Conservation (phyloP, 1,140 invertebrate species). For the Caenorhabditis remanei region DNA sequence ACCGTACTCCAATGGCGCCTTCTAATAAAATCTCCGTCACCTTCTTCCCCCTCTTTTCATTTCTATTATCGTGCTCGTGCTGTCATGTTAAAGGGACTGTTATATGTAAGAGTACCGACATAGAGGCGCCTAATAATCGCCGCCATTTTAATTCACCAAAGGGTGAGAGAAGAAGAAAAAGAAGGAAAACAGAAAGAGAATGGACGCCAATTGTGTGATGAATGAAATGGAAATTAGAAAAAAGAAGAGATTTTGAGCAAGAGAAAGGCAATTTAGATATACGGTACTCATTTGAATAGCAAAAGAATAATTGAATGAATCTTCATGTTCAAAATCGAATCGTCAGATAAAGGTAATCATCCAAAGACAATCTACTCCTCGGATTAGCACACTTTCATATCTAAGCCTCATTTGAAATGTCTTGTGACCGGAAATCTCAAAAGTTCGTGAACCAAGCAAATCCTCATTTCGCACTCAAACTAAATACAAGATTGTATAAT, state of each 20-base stretch:
- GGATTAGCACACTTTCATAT: too few species aligned
- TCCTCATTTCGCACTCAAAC: not conserved
- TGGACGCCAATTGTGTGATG: slow-evolving; percentile 32
- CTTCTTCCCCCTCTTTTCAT: not conserved
- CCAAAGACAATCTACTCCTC: too few species aligned
- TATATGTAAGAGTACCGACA: slow-evolving; percentile 29
- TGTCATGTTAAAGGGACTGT: slow-evolving; percentile 10
- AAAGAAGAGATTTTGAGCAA: too few species aligned
- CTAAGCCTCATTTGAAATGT: too few species aligned
- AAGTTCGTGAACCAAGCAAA: too few species aligned
- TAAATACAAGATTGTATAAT: not conserved
- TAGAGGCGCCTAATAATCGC: slow-evolving; percentile 50
- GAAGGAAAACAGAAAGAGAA: not conserved
- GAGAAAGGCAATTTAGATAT: not conserved
- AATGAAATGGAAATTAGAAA: not conserved
- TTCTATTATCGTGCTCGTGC: not conserved
- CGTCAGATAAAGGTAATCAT: too few species aligned
- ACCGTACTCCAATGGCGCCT: slow-evolving; percentile 16
- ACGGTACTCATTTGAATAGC: too few species aligned
- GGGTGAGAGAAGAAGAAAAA: not conserved
- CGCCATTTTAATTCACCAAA: slow-evolving; percentile 5
- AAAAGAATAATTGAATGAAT: too few species aligned
- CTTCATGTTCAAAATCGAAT: too few species aligned
- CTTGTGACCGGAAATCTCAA: too few species aligned
- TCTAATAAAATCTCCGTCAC: slow-evolving; percentile 25